Base-by-base conservation (phyloP, 1,140 invertebrate species). In the Drosophila gunungcola region DNA sequence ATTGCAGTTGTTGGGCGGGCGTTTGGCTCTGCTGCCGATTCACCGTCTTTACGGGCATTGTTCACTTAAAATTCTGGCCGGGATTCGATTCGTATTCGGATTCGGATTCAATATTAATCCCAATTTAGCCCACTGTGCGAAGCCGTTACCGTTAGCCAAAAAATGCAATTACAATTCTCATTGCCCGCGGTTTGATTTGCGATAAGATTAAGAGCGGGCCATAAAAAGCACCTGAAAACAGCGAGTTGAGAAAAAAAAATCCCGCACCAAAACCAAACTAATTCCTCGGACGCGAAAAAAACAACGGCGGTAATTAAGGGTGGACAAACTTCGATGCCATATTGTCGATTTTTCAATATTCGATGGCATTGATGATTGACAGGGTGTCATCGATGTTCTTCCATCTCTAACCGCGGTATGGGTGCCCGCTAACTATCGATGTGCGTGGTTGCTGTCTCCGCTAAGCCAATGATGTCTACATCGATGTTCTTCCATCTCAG, bases 11-110 rank as follows among this genome's bases (percentile, higher is more conserved):
- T 48, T 90, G 86, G 32, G 84, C 85, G 55, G 84, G 85, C 42
- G 77, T 80, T 46, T 89, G 84, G 73, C 85, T 84, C 43, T 88
- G 84, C 46, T 89, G 80, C 7, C 85, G 84, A n/a, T 56, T 52
- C 7, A 84, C 80, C 12, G 68, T 80, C 32, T 89, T 89, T 7
- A 69, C 64, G 41, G 84, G 80, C 84, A 88, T 88, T 25, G 9
- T 69, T 57, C 69, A 63, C 60, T 34, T 39, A 27, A 53, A 55
- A 13, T 48, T 60, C 42, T 10, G 16, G 21, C 10, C 36, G 52
- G 10, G 32, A 64, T 16, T 16, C 4, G 43, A 13, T 29, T n/a
- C 3, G 56, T 9, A 48, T 11, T 29, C 27, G 25, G n/a, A 25
- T 21, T 25, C 7, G 7, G 36, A 32, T 12, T 12, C 11, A 25